Evolutionary conservation across 2,888 invertebrate genomes (phyloP).

Genomic region (Colostygia pectinataria): DNA sequence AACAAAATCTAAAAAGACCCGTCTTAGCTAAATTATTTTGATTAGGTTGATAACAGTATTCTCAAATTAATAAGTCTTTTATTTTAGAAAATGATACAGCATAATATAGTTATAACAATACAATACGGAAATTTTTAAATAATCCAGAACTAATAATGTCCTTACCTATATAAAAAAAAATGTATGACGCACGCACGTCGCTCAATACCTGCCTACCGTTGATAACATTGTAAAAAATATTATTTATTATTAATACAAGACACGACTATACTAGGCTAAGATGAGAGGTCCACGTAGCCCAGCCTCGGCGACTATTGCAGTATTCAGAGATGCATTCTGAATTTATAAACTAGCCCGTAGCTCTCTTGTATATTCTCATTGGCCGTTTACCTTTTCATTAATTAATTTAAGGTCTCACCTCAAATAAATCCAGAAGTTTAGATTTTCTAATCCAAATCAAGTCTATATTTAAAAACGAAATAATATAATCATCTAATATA

Average conservation of each 20-base stretch:
- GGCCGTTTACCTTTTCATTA: constrained; percentile 39
- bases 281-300: constrained; percentile 1
- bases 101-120: constrained; percentile 78
- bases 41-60: constrained; percentile 5
- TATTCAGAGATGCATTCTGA: not conserved
- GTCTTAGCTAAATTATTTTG: too few relatives aligned
- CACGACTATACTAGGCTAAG: constrained; percentile 14
- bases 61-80: constrained; percentile 80
- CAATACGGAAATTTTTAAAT: constrained; percentile 59
- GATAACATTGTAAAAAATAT: constrained; percentile 7
- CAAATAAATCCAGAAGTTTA: not conserved
- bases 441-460: too few relatives aligned
- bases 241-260: constrained; percentile 9
- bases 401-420: too few relatives aligned
- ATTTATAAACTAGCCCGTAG: constrained; percentile 35
- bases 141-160: constrained; percentile 1
- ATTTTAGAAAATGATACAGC: constrained; percentile 81
- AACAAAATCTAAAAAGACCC: too few relatives aligned
- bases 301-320: not conserved
- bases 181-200: not conserved
- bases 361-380: constrained; percentile 45
- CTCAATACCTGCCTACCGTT: not conserved
- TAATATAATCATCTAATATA: too few relatives aligned
- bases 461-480: too few relatives aligned
- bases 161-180: constrained; percentile 35